Base-by-base conservation (phyloP, 2,888 invertebrate genomes). In the Chaitophorus viminalis region DNA sequence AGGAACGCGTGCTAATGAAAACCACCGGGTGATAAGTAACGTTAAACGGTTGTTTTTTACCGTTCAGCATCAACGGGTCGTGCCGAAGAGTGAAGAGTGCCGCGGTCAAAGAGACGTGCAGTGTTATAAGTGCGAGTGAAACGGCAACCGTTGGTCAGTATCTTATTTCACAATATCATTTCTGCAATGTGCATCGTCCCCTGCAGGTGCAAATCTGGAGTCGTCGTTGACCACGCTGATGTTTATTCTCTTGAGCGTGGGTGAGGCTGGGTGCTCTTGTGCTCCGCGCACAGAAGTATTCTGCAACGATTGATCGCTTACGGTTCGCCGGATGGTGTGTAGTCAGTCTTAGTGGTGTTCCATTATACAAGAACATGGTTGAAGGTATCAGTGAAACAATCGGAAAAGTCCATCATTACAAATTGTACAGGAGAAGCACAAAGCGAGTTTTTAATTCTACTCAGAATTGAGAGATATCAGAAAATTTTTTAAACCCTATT, bases 171-270 rank as follows among this genome's bases (percentile, higher is more conserved):
- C 87, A 46, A 14, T 1, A 46, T 46, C 46, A 14, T 46, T 46
- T 87, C 87, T 87, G 87, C 81, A 87, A 81, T 81, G 75, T 87
- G 87, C 74, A 65, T 87, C 87, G 87, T 81, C 81, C 87, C 87
- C 81, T 81, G 74, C 87, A 87, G 87, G 81, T 81, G 87, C 81
- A 46, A 46, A 46, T 46, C 46, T 87, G 87, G 79, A 87, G 87
- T 87, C 79, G 81, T 81, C 46, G n/a, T 46, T 17, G 54, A 70
- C 87, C 87, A 75, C 87, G 87, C 74, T 87, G 87, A 81, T 81
- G 79, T 75, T 68, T 74, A 60, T 60, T n/a, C 21, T 2, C 74
- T 60, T 4, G 87, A 87, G 81, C 81, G 79, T 87, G 87, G 81
- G 87, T 18, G 39, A 8, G 18, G n/a, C n/a, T 21, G 18, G 5